Conservation (phyloP, 92 coral and sea anemone genomes). For the Galaxea fascicularis region DNA sequence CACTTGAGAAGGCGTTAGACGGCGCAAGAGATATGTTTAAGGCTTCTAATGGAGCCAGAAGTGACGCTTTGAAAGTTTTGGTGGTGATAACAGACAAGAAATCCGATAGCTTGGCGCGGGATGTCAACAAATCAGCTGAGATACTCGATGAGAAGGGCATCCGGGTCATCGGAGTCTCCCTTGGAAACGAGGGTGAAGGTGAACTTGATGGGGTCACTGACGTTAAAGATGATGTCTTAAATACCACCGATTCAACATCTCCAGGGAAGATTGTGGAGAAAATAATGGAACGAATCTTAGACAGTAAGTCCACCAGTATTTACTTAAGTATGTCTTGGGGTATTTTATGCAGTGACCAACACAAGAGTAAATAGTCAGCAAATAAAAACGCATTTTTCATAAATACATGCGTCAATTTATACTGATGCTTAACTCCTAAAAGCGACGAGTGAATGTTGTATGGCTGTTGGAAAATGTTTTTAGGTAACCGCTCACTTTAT, state of each 20-base stretch:
- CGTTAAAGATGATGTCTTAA: constrained; percentile 34
- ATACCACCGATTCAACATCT: constrained; percentile 32
- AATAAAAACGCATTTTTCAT: neutral
- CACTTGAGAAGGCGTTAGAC: constrained; percentile 76
- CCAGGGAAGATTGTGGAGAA: constrained; percentile 40
- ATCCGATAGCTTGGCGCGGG: constrained; percentile 46
- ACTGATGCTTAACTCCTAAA: too few species aligned
- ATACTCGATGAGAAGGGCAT: constrained; percentile 42
- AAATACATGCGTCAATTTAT: too few species aligned
- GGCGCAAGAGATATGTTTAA: constrained; percentile 78
- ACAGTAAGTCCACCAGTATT: constrained; percentile 24
- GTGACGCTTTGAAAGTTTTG: constrained; percentile 61
- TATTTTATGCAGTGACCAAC: neutral
- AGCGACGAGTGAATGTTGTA: too few species aligned
- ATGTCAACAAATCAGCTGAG: constrained; percentile 52
- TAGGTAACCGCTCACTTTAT: neutral
- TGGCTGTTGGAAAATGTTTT: neutral
- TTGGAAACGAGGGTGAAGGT: constrained; percentile 53
- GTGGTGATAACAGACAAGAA: constrained; percentile 74
- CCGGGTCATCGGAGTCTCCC: constrained; percentile 49
- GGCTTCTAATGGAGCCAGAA: constrained; percentile 58
- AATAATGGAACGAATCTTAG: constrained; percentile 23
- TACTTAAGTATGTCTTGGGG: neutral
- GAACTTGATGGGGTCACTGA: constrained; percentile 50
- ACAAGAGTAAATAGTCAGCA: neutral